Percentiles rank a stretch among this genome's conserved stretches.
Conservation (phyloP, 2,888 invertebrate species). For the Julus scandinavius region DNA sequence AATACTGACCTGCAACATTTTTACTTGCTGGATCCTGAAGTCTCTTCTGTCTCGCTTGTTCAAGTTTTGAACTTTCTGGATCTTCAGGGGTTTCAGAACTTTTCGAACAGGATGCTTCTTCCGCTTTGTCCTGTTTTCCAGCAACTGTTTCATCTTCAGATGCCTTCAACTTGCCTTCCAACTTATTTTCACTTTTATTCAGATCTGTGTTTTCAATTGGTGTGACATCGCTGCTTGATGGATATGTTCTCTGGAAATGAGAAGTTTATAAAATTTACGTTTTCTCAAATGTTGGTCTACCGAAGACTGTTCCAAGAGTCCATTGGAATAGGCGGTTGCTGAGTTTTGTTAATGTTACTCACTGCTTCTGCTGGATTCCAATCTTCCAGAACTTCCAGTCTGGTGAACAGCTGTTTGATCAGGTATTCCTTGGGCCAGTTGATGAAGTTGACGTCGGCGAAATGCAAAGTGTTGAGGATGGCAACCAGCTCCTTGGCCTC, state of each 20-base stretch:
- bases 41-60: background rate
- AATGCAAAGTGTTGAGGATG: constrained; percentile 28
- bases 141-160: background rate
- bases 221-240: background rate
- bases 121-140: background rate
- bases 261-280: background rate
- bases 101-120: background rate
- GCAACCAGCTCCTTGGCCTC: constrained; percentile 38
- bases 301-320: background rate
- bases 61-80: background rate
- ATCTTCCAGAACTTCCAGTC: background rate
- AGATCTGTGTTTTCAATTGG: background rate
- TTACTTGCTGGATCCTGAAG: constrained; percentile 7
- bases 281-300: background rate
- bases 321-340: background rate
- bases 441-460: constrained; percentile 10
- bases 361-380: constrained; percentile 43
- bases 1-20: background rate
- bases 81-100: background rate
- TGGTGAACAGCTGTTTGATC: constrained; percentile 11
- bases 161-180: background rate
- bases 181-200: background rate
- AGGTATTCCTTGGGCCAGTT: constrained; percentile 34
- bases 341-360: background rate
- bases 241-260: background rate